Evolutionary conservation across 1,140 invertebrate species (phyloP).

Genomic region (Rhynchophorus ferrugineus): DNA sequence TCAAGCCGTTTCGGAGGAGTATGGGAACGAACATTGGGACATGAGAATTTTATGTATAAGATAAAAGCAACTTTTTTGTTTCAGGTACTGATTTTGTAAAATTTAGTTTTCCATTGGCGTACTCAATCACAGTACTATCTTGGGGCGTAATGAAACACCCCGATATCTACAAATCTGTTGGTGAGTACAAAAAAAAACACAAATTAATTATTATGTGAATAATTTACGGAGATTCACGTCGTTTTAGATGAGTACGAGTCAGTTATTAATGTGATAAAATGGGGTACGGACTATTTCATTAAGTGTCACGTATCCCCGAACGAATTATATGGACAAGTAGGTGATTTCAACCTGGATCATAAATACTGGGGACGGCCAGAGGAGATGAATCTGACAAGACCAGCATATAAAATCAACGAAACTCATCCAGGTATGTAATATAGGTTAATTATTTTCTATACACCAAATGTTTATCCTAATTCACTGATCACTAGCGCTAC

Average conservation of each 20-base stretch:
- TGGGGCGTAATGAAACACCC: constrained; percentile 53
- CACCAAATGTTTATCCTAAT: no score
- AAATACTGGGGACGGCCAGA: constrained; percentile 54
- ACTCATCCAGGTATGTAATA: constrained; percentile 44
- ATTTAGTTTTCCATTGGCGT: constrained; percentile 58
- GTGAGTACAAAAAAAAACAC: constrained; percentile 25
- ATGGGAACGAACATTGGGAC: no score
- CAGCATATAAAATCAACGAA: constrained; percentile 52
- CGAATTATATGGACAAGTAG: constrained; percentile 54
- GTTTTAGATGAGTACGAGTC: constrained; percentile 41
- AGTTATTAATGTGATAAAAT: constrained; percentile 47
- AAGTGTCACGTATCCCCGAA: constrained; percentile 50
- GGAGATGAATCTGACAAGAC: constrained; percentile 52
- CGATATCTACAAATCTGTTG: constrained; percentile 45
- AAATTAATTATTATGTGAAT: no score
- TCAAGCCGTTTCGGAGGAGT: no score
- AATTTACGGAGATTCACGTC: no score
- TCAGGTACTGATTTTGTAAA: constrained; percentile 59
- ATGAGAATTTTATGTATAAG: no score
- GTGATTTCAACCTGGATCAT: constrained; percentile 49
- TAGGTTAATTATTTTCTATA: background rate
- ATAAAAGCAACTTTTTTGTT: constrained; percentile 17
- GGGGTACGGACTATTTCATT: constrained; percentile 57
- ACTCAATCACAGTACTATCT: constrained; percentile 49
- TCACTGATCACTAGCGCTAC: no score